phyloP scores from a whole-genome alignment of 2,797 vertebrate genomes.

The Sebastes umbrosus region DNA sequence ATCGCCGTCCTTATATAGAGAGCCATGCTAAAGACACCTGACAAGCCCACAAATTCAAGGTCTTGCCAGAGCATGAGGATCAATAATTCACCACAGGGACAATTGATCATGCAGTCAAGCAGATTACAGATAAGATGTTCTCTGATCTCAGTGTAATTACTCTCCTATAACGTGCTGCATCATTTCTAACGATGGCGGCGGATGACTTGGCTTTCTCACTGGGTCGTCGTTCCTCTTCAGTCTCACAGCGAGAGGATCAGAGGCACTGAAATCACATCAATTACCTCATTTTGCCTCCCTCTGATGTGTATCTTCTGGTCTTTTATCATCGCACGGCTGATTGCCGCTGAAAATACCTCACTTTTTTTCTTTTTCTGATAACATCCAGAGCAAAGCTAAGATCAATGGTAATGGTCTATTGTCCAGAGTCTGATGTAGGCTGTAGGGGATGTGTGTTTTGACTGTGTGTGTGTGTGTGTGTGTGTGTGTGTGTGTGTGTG shows the following conservation, averaged over 20 bases:
- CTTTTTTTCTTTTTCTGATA: constrained; percentile 10
- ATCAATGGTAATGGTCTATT: constrained; percentile 16
- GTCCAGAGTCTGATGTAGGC: constrained; percentile 2
- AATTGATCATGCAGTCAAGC: constrained; percentile 8
- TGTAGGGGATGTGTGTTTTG: not conserved
- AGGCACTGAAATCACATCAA: constrained; percentile 29
- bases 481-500: not conserved
- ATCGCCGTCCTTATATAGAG: not conserved
- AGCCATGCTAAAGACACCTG: not conserved
- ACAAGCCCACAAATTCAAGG: not conserved
- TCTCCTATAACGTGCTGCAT: constrained; percentile 6
- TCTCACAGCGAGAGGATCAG: constrained; percentile 11
- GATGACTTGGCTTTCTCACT: constrained; percentile 15
- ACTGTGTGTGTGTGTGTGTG: not conserved
- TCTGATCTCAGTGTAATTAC: constrained; percentile 38
- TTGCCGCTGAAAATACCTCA: not conserved
- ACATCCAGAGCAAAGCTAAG: not conserved
- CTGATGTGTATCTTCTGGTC: constrained; percentile 28
- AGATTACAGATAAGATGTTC: constrained; percentile 23
- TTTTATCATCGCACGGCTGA: constrained; percentile 10
- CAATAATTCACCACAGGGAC: constrained; percentile 25
- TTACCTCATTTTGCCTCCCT: constrained; percentile 18
- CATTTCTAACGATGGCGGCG: constrained; percentile 12
- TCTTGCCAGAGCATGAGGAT: not conserved
- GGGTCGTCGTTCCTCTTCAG: not conserved